Evolutionary conservation across 2,113 vertebrate genomes (phyloP).

Genomic region (Aplodontia rufa): DNA sequence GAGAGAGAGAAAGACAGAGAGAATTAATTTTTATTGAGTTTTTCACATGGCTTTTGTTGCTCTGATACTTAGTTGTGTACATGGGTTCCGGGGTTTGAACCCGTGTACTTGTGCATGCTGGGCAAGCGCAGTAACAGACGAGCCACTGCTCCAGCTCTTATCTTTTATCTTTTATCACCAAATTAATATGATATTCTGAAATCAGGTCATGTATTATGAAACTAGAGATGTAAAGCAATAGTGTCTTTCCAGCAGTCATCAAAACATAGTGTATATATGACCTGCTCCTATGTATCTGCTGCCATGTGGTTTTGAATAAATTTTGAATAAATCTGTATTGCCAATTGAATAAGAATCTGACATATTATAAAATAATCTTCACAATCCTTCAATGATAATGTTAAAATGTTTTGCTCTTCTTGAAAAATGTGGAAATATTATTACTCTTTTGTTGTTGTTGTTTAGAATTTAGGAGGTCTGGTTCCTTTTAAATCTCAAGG

Average conservation of each 20-base stretch:
- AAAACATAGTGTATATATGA: background rate
- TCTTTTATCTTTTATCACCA: background rate
- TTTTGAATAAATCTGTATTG: background rate
- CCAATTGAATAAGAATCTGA: background rate
- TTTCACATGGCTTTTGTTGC: too few relatives aligned
- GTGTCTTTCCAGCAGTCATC: background rate
- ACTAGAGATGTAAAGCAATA: background rate
- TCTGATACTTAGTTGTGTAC: too few relatives aligned
- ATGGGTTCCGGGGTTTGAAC: too few relatives aligned
- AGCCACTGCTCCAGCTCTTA: too few relatives aligned
- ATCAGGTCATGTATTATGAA: background rate
- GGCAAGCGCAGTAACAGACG: too few relatives aligned
- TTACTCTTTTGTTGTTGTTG: too few relatives aligned
- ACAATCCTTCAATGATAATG: background rate
- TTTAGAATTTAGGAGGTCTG: background rate
- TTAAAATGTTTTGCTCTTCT: background rate
- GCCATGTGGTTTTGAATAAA: background rate
- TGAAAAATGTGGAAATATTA: background rate
- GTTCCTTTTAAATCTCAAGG: background rate
- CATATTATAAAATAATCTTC: background rate
- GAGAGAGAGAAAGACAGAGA: too few relatives aligned
- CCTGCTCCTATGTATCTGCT: background rate
- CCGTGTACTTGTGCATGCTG: too few relatives aligned
- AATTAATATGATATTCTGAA: background rate
- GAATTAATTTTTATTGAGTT: too few relatives aligned